phyloP scores from a whole-genome alignment of 2,888 invertebrate species.

The Lordiphosa andalusiaca region DNA sequence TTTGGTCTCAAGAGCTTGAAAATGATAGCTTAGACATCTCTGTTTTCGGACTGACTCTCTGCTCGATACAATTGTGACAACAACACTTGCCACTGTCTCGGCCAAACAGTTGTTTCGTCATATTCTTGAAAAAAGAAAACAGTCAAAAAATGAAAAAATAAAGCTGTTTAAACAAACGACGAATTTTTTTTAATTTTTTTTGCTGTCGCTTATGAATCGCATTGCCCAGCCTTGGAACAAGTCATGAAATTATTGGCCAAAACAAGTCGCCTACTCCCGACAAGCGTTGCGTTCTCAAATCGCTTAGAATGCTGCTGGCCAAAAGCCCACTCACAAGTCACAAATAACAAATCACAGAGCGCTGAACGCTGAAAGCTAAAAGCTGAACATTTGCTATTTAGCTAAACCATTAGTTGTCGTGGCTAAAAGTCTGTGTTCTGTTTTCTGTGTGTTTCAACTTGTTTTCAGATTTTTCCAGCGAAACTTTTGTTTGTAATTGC shows the following conservation, averaged over 20 bases:
- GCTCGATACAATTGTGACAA: conserved; percentile 32
- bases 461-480: conserved; percentile 34
- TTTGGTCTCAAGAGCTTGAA: conserved; percentile 42
- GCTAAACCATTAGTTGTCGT: conserved; percentile 45
- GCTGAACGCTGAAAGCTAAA: conserved; percentile 20
- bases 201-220: conserved; percentile 18
- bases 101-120: conserved; percentile 7
- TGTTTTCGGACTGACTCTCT: conserved; percentile 14
- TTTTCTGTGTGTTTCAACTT: conserved; percentile 39
- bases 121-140: conserved; percentile 2
- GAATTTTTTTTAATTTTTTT: conserved; percentile 44
- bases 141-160: conserved; percentile 28
- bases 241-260: conserved; percentile 69
- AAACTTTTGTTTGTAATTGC: conserved; percentile 47
- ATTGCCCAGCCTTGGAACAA: conserved; percentile 66
- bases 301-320: conserved; percentile 55
- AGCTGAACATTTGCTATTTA: conserved; percentile 63
- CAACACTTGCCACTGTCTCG: conserved; percentile 40
- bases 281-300: conserved; percentile 11
- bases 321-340: conserved; percentile 58
- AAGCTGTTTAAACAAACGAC: conserved; percentile 61
- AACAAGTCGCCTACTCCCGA: conserved; percentile 63
- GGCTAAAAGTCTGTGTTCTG: conserved; percentile 18
- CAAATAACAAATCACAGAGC: conserved; percentile 14
- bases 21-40: conserved; percentile 48